Evolutionary conservation across 1,140 invertebrate genomes (phyloP).

Genomic region (Venturia canescens): DNA sequence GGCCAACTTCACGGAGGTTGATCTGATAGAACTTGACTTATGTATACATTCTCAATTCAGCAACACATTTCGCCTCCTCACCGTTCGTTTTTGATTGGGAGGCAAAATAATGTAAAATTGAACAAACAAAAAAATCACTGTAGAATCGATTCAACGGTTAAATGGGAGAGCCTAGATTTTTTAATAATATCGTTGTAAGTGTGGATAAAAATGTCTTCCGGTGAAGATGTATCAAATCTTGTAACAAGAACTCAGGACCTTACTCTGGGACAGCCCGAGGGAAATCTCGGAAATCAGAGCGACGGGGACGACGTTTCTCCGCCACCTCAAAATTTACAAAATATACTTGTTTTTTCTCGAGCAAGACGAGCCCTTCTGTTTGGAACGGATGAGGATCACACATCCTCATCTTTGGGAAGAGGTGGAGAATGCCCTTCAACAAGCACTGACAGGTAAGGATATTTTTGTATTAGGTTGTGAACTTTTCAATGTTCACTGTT

Average conservation of each 20-base stretch:
- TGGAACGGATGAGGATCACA: conserved; percentile 65
- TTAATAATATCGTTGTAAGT: conserved; percentile 30
- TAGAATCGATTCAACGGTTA: background rate
- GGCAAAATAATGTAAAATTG: background rate
- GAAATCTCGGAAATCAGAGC: conserved; percentile 45
- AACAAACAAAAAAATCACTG: background rate
- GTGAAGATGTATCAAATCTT: conserved; percentile 59
- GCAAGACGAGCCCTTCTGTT: conserved; percentile 64
- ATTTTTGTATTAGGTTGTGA: conserved; percentile 21
- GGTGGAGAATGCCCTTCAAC: conserved; percentile 59
- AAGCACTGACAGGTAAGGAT: conserved; percentile 64
- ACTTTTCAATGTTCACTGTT: background rate
- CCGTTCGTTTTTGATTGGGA: background rate
- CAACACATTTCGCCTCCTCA: no score
- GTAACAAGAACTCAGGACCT: conserved; percentile 58
- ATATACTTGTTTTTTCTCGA: conserved; percentile 60
- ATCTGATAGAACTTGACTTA: no score
- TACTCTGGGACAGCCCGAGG: conserved; percentile 56
- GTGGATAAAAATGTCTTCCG: conserved; percentile 62
- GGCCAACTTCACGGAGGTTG: no score
- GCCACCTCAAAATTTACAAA: conserved; percentile 64
- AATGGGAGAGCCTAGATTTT: conserved; percentile 15
- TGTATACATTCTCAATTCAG: no score
- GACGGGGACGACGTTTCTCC: conserved; percentile 49
- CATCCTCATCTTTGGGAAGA: conserved; percentile 54